A percentile compares a stretch with the other conserved stretches of the same genome.
phyloP scores from a whole-genome alignment of 1,140 invertebrate genomes.

The Achroia grisella region DNA sequence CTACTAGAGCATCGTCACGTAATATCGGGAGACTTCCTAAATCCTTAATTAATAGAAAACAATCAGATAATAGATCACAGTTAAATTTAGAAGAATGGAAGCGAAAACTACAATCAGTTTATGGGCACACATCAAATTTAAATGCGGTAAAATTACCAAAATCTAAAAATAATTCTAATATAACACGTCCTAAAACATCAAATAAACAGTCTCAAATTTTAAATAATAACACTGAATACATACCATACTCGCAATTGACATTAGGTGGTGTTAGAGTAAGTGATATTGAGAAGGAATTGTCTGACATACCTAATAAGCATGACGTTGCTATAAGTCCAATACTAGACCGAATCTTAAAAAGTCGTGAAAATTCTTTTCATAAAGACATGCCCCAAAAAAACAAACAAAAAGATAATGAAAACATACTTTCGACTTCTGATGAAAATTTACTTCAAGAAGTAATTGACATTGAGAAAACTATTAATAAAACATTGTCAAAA shows the following conservation, averaged over 20 bases:
- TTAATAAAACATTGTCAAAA: constrained; percentile 34
- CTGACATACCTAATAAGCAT: constrained; percentile 35
- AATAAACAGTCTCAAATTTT: constrained; percentile 10
- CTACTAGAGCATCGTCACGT: constrained; percentile 14
- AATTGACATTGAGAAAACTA: constrained; percentile 48
- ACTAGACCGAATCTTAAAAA: constrained; percentile 50
- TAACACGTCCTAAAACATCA: background rate
- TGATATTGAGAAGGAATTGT: constrained; percentile 59
- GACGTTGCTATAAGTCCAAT: constrained; percentile 48
- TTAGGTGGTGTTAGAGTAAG: constrained; percentile 57
- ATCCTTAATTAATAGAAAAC: constrained; percentile 12
- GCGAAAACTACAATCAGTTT: constrained; percentile 46
- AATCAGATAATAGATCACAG: constrained; percentile 13
- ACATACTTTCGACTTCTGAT: constrained; percentile 52
- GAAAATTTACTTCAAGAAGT: constrained; percentile 63
- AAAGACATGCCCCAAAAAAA: constrained; percentile 28
- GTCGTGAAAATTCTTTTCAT: constrained; percentile 44
- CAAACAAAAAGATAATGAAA: constrained; percentile 24
- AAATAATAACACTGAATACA: constrained; percentile 54
- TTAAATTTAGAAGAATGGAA: constrained; percentile 46
- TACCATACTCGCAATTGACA: constrained; percentile 68
- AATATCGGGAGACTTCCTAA: constrained; percentile 10
- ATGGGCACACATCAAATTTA: constrained; percentile 27
- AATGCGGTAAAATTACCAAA: constrained; percentile 20
- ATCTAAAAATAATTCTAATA: constrained; percentile 17